These are phyloP conservation scores for Erpetoichthys calabaricus DNA, from an alignment of 2,797 vertebrate species.

Conservation along the genomic window DNA sequence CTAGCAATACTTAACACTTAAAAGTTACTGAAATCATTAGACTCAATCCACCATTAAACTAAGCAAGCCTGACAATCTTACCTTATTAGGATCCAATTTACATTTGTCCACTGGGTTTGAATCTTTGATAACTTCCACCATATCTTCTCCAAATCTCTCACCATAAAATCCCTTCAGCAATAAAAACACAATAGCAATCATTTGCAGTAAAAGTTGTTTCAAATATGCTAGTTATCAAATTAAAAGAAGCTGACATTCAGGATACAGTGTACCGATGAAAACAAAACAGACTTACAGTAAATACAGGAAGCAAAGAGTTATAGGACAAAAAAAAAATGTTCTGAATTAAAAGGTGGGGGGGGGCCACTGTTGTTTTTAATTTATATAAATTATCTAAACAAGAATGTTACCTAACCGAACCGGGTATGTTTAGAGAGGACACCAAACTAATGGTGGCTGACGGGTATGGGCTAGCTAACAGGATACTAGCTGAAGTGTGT, in stretches of 20 bases:
- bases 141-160: slow-evolving; percentile 88
- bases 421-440: no score
- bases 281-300: no score
- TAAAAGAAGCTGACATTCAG: no score
- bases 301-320: slow-evolving; percentile 22
- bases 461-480: no score
- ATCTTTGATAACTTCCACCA: slow-evolving; percentile 93
- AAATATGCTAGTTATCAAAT: background rate
- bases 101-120: slow-evolving; percentile 97
- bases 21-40: no score
- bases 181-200: slow-evolving; percentile 3
- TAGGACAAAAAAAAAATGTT: slow-evolving; percentile 9
- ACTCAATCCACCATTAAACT: no score
- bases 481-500: background rate
- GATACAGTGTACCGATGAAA: no score
- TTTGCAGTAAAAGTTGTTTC: background rate
- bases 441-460: no score
- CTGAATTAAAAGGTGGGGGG: slow-evolving; percentile 4
- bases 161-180: slow-evolving; percentile 79
- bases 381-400: background rate
- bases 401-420: no score
- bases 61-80: slow-evolving; percentile 19
- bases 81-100: slow-evolving; percentile 94
- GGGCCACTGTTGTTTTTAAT: background rate
- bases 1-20: no score